phyloP scores from a whole-genome alignment of 2,888 invertebrate species.

The Caenorhabditis sp. region DNA sequence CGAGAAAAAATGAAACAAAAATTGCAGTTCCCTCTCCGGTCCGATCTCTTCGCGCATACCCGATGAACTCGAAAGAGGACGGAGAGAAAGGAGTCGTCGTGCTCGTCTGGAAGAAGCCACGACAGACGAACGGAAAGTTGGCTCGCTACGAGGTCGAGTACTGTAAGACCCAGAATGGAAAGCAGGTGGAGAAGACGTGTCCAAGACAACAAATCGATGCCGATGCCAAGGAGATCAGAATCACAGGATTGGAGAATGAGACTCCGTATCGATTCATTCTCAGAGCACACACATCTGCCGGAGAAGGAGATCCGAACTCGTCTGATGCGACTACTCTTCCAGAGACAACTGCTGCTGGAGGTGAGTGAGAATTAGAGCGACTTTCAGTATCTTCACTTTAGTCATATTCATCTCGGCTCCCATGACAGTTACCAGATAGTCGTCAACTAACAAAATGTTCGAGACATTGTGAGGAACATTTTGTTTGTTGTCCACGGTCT shows the following conservation, averaged over 20 bases:
- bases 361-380: slow-evolving; percentile 29
- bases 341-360: slow-evolving; percentile 71
- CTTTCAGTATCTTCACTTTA: no score
- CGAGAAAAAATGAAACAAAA: slow-evolving; percentile 36
- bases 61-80: slow-evolving; percentile 76
- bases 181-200: slow-evolving; percentile 67
- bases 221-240: slow-evolving; percentile 71
- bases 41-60: slow-evolving; percentile 78
- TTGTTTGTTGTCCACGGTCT: no score
- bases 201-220: slow-evolving; percentile 69
- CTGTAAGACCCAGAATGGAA: slow-evolving; percentile 69
- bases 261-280: slow-evolving; percentile 91
- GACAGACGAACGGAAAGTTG: slow-evolving; percentile 93
- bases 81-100: slow-evolving; percentile 85
- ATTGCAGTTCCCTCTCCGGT: slow-evolving; percentile 80
- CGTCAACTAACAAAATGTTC: no score
- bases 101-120: slow-evolving; percentile 93
- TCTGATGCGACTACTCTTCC: slow-evolving; percentile 81
- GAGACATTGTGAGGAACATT: no score
- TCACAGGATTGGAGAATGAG: slow-evolving; percentile 87
- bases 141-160: slow-evolving; percentile 89
- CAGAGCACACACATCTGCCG: slow-evolving; percentile 91
- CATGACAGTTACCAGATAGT: no score
- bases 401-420: no score
- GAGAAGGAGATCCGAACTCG: slow-evolving; percentile 88